Evolutionary conservation across 2,113 vertebrate genomes (phyloP), one percentile per base, ranked within the genome.

Genomic region (Ahaetulla prasina): DNA sequence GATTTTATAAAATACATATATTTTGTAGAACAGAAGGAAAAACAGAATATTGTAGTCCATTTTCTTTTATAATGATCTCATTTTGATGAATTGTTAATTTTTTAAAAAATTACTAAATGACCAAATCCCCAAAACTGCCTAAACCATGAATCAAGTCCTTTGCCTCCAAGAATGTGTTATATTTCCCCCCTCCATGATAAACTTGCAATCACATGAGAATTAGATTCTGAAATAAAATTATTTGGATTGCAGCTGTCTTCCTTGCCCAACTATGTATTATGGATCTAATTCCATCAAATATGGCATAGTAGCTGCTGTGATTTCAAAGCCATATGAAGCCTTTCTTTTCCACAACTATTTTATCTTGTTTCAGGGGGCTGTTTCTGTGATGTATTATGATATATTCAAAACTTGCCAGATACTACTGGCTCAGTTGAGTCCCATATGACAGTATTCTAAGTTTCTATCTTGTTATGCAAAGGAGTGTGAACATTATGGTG

Each of bases 301-400:
- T 57, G 57, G 27, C 60, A 84, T 45, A 49, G 57, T 55, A 84
- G n/a, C 14, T 80, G 53, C n/a, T 49, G n/a, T 93, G 85, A 35
- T 74, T 84, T 93, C 16, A 80, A 45, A 90, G 92, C 20, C 60
- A 91, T 55, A 3, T n/a, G 89, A 87, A 25, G 20, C 89, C 27
- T 53, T 63, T 30, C 7, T 87, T 57, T 92, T 85, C 74, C 88
- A 89, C 88, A 92, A 85, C 27, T 55, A 85, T 89, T 89, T 89
- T 92, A 89, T 60, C 53, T 89, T 92, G 43, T 52, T 92, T 92
- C 39, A 52, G 43, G 57, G 39, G 47, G 20, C 22, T 88, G 35
- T 43, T 52, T 49, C 53, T 87, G 84, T 87, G 39, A 93, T 90
- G 22, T 49, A 43, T 93, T 74, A 68, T 45, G 74, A 27, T 80